A percentile compares a stretch with the other conserved stretches of the same genome.
These are phyloP conservation scores for Mamestra configurata DNA, from an alignment of 1,140 invertebrate species.

Conservation along the genomic window DNA sequence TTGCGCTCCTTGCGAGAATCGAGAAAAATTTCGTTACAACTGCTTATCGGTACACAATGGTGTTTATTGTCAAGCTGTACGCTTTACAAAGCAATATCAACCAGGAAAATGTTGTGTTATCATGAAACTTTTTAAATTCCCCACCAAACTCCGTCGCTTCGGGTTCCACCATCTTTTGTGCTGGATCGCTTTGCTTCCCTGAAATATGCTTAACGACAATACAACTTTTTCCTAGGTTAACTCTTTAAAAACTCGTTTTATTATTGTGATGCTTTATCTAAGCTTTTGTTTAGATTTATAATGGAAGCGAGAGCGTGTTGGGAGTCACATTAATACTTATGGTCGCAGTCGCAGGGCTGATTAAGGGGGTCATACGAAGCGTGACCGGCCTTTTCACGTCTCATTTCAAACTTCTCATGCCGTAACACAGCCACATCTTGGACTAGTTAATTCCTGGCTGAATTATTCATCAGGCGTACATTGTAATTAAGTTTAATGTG, in stretches of 20 bases:
- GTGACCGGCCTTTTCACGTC: constrained; percentile 51
- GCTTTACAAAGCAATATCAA: constrained; percentile 49
- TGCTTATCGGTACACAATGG: constrained; percentile 50
- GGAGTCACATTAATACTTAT: constrained; percentile 28
- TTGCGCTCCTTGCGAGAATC: constrained; percentile 34
- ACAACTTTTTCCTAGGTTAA: constrained; percentile 36
- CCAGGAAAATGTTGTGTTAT: constrained; percentile 47
- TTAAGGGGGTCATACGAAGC: constrained; percentile 45
- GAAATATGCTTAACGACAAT: constrained; percentile 55
- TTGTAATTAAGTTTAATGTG: constrained; percentile 52
- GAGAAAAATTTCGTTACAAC: constrained; percentile 42
- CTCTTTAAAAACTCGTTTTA: constrained; percentile 37
- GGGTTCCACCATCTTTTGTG: constrained; percentile 53
- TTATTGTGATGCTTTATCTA: constrained; percentile 12
- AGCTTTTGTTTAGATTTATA: constrained; percentile 24
- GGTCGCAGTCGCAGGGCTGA: constrained; percentile 18
- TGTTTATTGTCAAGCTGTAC: constrained; percentile 52
- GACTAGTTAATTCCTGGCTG: constrained; percentile 49
- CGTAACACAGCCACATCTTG: constrained; percentile 46
- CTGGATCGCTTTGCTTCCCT: constrained; percentile 50
- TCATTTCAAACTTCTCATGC: constrained; percentile 36
- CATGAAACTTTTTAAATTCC: constrained; percentile 58
- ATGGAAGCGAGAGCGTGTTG: constrained; percentile 9
- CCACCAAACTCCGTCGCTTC: constrained; percentile 46
- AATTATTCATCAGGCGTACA: constrained; percentile 51